These are phyloP conservation scores for Zaprionus bogoriensis DNA, from an alignment of 2,888 invertebrate species.

Conservation along the genomic window DNA sequence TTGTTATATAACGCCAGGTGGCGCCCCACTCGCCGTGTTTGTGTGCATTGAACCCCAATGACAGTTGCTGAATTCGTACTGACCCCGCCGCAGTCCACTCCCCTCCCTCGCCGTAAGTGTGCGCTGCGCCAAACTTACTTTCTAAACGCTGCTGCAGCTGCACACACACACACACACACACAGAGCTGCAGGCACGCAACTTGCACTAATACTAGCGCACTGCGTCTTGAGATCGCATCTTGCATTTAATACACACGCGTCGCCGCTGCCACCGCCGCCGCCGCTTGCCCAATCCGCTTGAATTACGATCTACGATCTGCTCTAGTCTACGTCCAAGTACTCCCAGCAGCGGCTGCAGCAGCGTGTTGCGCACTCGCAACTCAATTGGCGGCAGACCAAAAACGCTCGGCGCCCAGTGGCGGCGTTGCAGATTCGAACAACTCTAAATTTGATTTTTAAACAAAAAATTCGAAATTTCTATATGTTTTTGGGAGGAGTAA, in stretches of 20 bases:
- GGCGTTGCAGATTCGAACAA: too few species aligned
- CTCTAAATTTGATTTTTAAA: too few species aligned
- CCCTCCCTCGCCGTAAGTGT: neutral
- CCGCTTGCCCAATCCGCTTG: slow-evolving; percentile 64
- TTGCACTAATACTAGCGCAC: too few species aligned
- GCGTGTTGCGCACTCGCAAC: slow-evolving; percentile 71
- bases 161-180: slow-evolving; percentile 9
- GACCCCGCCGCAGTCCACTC: slow-evolving; percentile 45
- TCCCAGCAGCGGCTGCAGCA: too few species aligned
- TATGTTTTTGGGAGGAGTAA: too few species aligned
- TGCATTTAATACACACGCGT: slow-evolving; percentile 39
- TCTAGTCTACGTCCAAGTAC: slow-evolving; percentile 23
- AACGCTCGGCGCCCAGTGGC: slow-evolving; percentile 39
- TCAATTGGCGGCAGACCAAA: slow-evolving; percentile 37
- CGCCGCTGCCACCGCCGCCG: too few species aligned
- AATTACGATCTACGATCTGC: slow-evolving; percentile 55
- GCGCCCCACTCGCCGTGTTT: slow-evolving; percentile 42
- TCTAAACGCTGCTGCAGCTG: slow-evolving; percentile 60
- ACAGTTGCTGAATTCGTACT: slow-evolving; percentile 73
- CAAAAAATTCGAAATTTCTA: too few species aligned
- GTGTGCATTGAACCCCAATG: slow-evolving; percentile 76
- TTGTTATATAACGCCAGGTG: slow-evolving; percentile 59
- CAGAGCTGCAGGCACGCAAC: slow-evolving; percentile 8
- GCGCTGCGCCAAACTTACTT: slow-evolving; percentile 56
- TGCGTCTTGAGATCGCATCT: slow-evolving; percentile 58